Base-by-base conservation (phyloP, 2,888 invertebrate genomes). In the Petrolisthes cinctipes region DNA sequence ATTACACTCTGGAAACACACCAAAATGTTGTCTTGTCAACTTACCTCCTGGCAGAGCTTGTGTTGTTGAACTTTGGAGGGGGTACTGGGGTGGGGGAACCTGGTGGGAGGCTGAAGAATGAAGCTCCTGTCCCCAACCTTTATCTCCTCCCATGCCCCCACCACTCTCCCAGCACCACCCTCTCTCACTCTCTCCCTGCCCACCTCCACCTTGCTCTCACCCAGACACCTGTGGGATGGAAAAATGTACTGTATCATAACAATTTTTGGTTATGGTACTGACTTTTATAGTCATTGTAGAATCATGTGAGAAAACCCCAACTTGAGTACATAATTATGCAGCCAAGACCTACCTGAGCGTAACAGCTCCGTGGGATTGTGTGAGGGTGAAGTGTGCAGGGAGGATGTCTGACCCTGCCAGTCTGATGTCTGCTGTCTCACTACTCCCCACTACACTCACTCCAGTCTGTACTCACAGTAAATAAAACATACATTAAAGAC, bases 361-460 rank as follows among this genome's bases (percentile, higher is more conserved):
- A n/a, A 89, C 89, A 14, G 82, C 81, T 5, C 86, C 89, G 23
- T 82, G 81, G 53, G 83, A 86, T 68, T 85, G 83, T 4, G 78
- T 57, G 14, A 90, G 57, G 73, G 80, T 83, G 66, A 87, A 90
- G 83, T 90, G 90, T 4, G 82, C 54, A 37, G 85, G 51, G 0
- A 81, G 79, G 5, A 90, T 85, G 0, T 86, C 87, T 11, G 82
- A 37, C 7, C 90, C 90, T 7, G 11, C 17, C 6, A 90, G 76
- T 51, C 71, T 79, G n/a, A 90, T 68, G 71, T 90, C 90, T 20
- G 83, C 85, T 4, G 23, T 68, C n/a, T 83, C 76, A 6, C 90
- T 86, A 51, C 80, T 83, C 4, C 90, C 90, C 54, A 90, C 79
- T 9, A 87, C 87, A 17, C 87, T 89, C 53, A 84, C 87, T 37